phyloP scores from a whole-genome alignment of 2,888 invertebrate genomes.

The Orchesellides sinensis region DNA sequence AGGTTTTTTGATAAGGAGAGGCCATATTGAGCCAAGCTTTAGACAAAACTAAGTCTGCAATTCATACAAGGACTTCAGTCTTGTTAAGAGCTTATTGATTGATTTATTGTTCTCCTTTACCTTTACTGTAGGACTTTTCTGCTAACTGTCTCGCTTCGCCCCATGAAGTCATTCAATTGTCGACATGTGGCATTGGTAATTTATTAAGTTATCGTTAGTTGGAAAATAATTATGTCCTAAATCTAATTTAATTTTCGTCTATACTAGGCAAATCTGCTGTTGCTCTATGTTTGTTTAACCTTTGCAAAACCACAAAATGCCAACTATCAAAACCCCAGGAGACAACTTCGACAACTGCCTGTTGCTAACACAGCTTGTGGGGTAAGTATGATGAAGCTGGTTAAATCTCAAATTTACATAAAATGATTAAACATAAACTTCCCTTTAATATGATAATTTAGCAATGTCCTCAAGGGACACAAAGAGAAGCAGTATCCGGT shows the following conservation, averaged over 20 bases:
- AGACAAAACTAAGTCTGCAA: too few relatives aligned
- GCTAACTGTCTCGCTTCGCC: constrained; percentile 17
- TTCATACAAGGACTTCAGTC: too few relatives aligned
- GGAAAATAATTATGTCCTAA: too few relatives aligned
- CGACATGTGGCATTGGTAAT: constrained; percentile 30
- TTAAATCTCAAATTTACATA: not conserved
- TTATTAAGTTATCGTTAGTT: not conserved
- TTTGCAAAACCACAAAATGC: constrained; percentile 10
- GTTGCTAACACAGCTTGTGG: constrained; percentile 25
- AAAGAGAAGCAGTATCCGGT: constrained; percentile 4
- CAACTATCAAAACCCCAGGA: constrained; percentile 31
- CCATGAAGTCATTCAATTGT: constrained; percentile 1
- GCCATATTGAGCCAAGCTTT: too few relatives aligned
- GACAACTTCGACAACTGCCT: constrained; percentile 26
- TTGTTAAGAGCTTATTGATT: too few relatives aligned
- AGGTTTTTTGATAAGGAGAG: too few relatives aligned
- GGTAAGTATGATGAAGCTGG: constrained; percentile 13
- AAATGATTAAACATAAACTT: not conserved
- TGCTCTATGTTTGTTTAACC: not conserved
- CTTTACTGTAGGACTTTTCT: too few relatives aligned
- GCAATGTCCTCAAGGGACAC: constrained; percentile 53
- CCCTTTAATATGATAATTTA: constrained; percentile 7
- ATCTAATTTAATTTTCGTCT: too few relatives aligned
- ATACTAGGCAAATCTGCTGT: constrained; percentile 27
- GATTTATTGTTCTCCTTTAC: too few relatives aligned